These are phyloP conservation scores for Lagopus leucura DNA, from an alignment of 2,113 vertebrate genomes.

Conservation along the genomic window DNA sequence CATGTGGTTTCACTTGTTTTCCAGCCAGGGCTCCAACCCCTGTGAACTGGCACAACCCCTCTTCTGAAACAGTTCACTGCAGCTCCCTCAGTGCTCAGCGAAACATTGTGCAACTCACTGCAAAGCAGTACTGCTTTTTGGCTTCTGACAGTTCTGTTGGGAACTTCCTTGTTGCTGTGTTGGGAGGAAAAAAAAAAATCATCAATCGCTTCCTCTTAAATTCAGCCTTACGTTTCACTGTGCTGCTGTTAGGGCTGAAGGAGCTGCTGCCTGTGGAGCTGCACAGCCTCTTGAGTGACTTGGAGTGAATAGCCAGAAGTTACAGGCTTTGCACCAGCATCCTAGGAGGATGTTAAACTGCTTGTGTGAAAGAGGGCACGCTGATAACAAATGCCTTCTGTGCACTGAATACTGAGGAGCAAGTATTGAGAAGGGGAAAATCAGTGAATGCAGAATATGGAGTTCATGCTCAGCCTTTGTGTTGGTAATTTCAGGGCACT, in stretches of 20 bases:
- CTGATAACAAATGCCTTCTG: not conserved
- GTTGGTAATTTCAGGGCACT: not conserved
- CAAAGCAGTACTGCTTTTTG: not conserved
- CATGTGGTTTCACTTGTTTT: not conserved
- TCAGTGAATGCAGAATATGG: not conserved
- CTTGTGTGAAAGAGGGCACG: not conserved
- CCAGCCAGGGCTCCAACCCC: not conserved
- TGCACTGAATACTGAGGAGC: not conserved
- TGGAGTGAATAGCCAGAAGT: not conserved
- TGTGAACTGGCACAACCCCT: not conserved
- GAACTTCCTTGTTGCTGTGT: constrained; percentile 31
- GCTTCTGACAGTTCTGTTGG: not conserved
- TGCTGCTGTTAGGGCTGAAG: not conserved
- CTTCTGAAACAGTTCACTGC: not conserved
- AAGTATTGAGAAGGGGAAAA: not conserved
- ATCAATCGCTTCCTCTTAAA: not conserved
- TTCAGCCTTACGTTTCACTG: not conserved
- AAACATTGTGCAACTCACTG: not conserved
- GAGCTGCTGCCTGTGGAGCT: not conserved
- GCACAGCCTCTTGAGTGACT: not conserved
- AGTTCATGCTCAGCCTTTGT: not conserved
- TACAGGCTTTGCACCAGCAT: not conserved
- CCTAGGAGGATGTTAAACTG: not conserved
- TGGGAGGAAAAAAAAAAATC: not conserved
- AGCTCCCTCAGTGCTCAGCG: not conserved